Evolutionary conservation across 2,797 vertebrate genomes (phyloP), one percentile per base, ranked within the genome.

Genomic region (Apogon hyalosoma): DNA sequence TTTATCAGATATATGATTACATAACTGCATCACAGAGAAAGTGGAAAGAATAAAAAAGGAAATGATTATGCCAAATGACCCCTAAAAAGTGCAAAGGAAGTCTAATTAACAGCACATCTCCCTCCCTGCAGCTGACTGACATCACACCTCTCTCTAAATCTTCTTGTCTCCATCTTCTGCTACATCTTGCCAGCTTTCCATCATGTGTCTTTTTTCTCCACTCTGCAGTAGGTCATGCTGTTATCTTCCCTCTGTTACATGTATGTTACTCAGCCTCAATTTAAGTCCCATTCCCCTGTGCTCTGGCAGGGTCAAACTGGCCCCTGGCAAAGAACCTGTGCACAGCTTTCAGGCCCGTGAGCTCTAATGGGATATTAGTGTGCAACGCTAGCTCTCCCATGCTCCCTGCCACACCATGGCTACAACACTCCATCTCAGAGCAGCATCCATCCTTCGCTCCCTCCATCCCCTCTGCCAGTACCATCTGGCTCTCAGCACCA

Each of bases 401-500:
- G 45, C 68, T 66, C 73, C 61, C 61, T 67, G 64, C 72, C 78
- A 60, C 61, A 68, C 85, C 80, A 74, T 10, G 49, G 65, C 80
- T 78, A 60, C 77, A 10, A 62, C 19, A 45, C 74, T 84, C 63
- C 67, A 63, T 79, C 70, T 85, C 77, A 77, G 74, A 47, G 75
- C 71, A 63, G 84, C 69, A 73, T 84, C 79, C 67, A 72, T 85
- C 82, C 83, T 75, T 85, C 40, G 66, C 79, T 86, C 77, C 63
- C 57, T 86, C 80, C 79, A 63, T 83, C 69, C 71, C 69, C 85
- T 77, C 62, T 87, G 90, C 86, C 89, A 87, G 87, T 56, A 77
- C 92, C 93, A 93, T 93, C 92, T 92, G 92, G 89, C 87, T 91
- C 90, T 69, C 90, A 90, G 91, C 88, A 84, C 88, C 79, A 75